Base-by-base conservation (phyloP, 2,888 invertebrate species). In the Athalia rosae region DNA sequence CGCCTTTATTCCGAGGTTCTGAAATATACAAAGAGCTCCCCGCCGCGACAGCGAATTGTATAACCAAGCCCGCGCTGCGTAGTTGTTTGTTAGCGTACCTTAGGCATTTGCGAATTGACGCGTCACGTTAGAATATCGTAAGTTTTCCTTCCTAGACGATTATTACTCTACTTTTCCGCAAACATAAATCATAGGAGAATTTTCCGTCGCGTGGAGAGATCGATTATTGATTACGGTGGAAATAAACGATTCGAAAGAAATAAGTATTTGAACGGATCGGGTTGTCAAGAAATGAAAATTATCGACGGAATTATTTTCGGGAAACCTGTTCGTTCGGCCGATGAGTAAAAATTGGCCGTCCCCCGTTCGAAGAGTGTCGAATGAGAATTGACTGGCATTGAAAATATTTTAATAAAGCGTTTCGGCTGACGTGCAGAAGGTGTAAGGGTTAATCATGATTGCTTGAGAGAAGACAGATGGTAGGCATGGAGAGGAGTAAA, bases 21-120 rank as follows among this genome's bases (percentile, higher is more conserved):
- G 13, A 13, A 43, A 8, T 45, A 71, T n/a, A 43, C 58, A 71
- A 67, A 58, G 71, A 45, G 56, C 56, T 50, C 58, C 43, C n/a
- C n/a, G n/a, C n/a, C n/a, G n/a, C n/a, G 13, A 56, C 71, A 45
- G 58, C 15, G 45, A 9, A 58, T 13, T 43, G 71, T 67, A 67
- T 67, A 67, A 53, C 48, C 43, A 58, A 58, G 13, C 58, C 58
- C 71, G 71, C 41, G 71, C 71, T 71, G 58, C 71, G 56, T 71
- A 56, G 45, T 71, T 56, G 58, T 58, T 9, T n/a, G 58, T 71
- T 56, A n/a, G 45, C 28, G 28, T 28, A 28, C 28, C 28, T 58
- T 45, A 45, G 13, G 71, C 13, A 67, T 58, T 71, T 28, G 45
- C 9, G 45, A n/a, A 56, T 71, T 58, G 45, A 71, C 45, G 45